A percentile compares a stretch with the other conserved stretches of the same genome.
Conservation (phyloP, 2,113 vertebrate species). For the Serinus canaria region DNA sequence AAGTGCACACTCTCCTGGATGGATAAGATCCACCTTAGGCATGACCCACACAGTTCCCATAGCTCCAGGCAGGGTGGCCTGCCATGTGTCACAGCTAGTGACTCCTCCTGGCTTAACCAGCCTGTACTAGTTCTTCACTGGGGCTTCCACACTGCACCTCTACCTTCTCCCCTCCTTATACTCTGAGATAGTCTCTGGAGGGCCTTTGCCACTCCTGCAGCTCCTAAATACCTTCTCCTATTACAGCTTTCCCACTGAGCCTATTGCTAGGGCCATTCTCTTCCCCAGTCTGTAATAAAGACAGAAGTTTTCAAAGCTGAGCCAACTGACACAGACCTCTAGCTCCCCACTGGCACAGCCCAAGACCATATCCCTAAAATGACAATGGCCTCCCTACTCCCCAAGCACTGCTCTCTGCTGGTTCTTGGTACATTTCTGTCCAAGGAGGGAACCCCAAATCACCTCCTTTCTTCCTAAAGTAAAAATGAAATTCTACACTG, state of each 20-base stretch:
- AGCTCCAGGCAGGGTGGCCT: neutral
- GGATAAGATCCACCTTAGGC: neutral
- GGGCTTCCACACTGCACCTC: neutral
- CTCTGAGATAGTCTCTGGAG: neutral
- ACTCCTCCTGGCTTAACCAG: neutral
- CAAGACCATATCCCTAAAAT: neutral
- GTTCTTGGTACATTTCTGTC: neutral
- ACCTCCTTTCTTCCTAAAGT: neutral
- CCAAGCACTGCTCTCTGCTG: neutral
- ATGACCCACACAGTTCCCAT: neutral
- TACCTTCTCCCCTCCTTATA: neutral
- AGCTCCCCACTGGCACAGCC: neutral
- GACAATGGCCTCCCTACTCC: neutral
- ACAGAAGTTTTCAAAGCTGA: neutral
- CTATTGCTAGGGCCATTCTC: neutral
- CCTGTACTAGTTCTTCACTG: neutral
- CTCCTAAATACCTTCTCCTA: neutral
- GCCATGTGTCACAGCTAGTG: neutral
- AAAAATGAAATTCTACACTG: neutral
- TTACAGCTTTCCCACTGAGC: neutral
- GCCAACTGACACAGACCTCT: neutral
- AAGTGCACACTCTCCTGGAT: neutral
- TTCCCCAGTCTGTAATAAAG: neutral
- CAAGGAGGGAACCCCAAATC: neutral
- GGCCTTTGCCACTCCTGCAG: neutral